Conservation (phyloP, 2,113 vertebrate genomes). For the Zeus faber region DNA sequence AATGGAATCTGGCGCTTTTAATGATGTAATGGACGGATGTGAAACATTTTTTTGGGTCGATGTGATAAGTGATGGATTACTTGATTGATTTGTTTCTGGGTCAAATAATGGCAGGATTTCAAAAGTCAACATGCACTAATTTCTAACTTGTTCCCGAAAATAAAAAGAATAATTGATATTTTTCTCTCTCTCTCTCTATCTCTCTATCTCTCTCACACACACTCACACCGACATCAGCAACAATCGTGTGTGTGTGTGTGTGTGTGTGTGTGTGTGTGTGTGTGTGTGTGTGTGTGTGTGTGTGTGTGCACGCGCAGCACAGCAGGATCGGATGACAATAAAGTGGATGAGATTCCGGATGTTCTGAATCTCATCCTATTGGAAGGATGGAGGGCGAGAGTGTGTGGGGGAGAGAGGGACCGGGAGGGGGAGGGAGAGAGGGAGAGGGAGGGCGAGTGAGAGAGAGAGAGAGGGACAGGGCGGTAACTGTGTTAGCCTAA, state of each 20-base stretch:
- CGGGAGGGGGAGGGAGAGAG: constrained; percentile 15
- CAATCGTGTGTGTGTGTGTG: too few species aligned
- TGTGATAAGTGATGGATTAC: too few species aligned
- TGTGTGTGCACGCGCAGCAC: constrained; percentile 61
- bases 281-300: constrained; percentile 6
- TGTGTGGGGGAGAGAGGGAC: constrained; percentile 53
- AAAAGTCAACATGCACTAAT: too few species aligned
- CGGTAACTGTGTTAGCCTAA: constrained; percentile 25
- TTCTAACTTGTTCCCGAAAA: too few species aligned
- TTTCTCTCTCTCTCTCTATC: background rate
- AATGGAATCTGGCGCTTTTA: too few species aligned
- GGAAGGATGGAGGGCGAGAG: constrained; percentile 76
- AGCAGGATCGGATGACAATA: constrained; percentile 75
- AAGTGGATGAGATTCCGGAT: constrained; percentile 82
- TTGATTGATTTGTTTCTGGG: too few species aligned
- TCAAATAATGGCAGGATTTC: too few species aligned
- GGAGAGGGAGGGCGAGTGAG: constrained; percentile 8
- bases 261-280: background rate
- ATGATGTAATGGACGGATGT: too few species aligned
- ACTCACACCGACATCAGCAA: too few species aligned
- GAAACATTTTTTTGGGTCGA: too few species aligned
- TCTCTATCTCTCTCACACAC: too few species aligned
- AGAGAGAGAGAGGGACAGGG: constrained; percentile 18
- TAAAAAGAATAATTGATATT: background rate
- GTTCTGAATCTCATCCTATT: constrained; percentile 79